Percentiles rank a stretch among this genome's conserved stretches.
Evolutionary conservation across 2,888 invertebrate genomes (phyloP).

Genomic region (Neoascia interrupta): DNA sequence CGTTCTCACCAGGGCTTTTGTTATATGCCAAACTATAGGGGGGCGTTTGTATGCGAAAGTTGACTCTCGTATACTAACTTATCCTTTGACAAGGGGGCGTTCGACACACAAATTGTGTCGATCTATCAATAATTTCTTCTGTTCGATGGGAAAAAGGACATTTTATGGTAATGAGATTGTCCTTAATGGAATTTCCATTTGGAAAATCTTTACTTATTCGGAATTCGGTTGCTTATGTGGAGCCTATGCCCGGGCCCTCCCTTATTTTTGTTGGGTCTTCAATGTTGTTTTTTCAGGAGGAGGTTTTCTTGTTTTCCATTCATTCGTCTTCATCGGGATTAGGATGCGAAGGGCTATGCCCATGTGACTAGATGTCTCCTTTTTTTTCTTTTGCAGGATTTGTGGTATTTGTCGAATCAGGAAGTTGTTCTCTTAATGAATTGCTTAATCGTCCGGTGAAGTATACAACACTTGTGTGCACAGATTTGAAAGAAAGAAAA

Average conservation of each 20-base stretch:
- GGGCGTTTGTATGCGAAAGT: slow-evolving; percentile 4
- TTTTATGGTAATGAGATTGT: slow-evolving; percentile 63
- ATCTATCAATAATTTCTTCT: slow-evolving; percentile 61
- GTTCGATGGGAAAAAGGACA: slow-evolving; percentile 64
- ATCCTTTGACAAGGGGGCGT: not conserved
- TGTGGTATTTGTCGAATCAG: slow-evolving; percentile 54
- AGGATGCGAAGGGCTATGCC: slow-evolving; percentile 20
- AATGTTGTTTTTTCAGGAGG: slow-evolving; percentile 21
- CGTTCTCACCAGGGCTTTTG: slow-evolving; percentile 36
- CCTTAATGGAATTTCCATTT: slow-evolving; percentile 66
- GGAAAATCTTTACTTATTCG: slow-evolving; percentile 59
- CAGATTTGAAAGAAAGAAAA: too few species aligned
- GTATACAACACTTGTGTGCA: slow-evolving; percentile 20
- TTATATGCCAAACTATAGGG: slow-evolving; percentile 39
- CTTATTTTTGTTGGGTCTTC: not conserved
- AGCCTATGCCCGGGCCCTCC: not conserved
- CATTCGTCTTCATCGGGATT: slow-evolving; percentile 30
- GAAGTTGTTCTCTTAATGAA: slow-evolving; percentile 56
- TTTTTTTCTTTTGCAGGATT: slow-evolving; percentile 21
- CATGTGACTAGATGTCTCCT: too few species aligned
- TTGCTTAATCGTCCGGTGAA: slow-evolving; percentile 49
- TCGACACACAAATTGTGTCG: slow-evolving; percentile 18
- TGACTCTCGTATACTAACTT: not conserved
- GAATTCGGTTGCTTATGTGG: slow-evolving; percentile 14
- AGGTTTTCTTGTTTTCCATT: not conserved